Evolutionary conservation across 1,140 invertebrate species (phyloP), one percentile per base, ranked within the genome.

Genomic region (Chironomus tepperi): DNA sequence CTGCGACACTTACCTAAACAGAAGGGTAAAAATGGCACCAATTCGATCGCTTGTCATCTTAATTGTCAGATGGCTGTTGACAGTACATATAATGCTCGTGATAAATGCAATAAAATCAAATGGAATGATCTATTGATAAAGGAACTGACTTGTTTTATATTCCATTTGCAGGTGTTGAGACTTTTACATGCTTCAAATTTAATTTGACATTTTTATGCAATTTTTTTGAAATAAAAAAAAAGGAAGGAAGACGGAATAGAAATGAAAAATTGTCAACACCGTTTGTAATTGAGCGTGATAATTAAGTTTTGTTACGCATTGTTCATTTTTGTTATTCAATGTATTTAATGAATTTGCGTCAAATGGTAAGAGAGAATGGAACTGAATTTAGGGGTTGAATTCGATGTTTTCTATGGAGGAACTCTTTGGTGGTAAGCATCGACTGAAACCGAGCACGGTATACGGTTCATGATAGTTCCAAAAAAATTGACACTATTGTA

Each of bases 201-300:
- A 12, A 57, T 57, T 57, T 34, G 24, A 34, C 24, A 34, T 34
- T 34, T 34, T 34, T 34, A 34, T 34, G 24, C 24, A 34, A 34
- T 5, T 34, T 34, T 34, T 34, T 34, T n/a, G n/a, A 34, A 34
- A 34, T 34, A 34, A 34, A 34, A 34, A 34, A 34, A 34, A 34
- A 34, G 5, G 5, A 34, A 34, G 24, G 5, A 34, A 2, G 5
- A 34, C 1, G 24, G 24, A 34, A 34, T 34, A 5, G 24, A 34
- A 34, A 34, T 34, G 24, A 34, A 34, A 34, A 34, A 34, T 34
- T 34, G 24, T 34, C 24, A 34, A 34, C 24, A 34, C 24, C 47
- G 12, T 57, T 57, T 57, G 47, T 57, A 57, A 57, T 57, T 57
- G 47, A 57, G 47, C 47, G 47, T 57, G 12, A 57, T 57, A 57